Conservation (phyloP, 2,797 vertebrate species). For the Megaceryle alcyon region DNA sequence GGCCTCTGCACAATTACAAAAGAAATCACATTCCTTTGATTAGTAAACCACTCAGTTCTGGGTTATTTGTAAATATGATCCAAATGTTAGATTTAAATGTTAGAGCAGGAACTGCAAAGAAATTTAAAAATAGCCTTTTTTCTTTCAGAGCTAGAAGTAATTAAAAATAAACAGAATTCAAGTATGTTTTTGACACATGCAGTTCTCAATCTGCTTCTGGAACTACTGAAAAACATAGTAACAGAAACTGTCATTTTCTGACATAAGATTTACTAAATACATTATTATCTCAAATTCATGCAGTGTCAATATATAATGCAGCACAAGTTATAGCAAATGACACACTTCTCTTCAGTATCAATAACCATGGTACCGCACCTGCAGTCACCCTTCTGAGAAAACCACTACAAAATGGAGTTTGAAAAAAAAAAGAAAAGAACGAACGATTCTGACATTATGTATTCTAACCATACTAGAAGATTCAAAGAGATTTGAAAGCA, state of each 20-base stretch:
- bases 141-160: neutral
- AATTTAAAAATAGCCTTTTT: neutral
- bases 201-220: slow-evolving; percentile 2
- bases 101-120: neutral
- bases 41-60: neutral
- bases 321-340: neutral
- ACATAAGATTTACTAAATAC: neutral
- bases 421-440: neutral
- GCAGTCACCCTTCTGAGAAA: neutral
- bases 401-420: neutral
- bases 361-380: neutral
- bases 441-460: neutral
- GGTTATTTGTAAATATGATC: neutral
- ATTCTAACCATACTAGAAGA: neutral
- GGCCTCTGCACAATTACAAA: neutral
- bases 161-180: slow-evolving; percentile 14
- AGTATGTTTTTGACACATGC: neutral
- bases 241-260: neutral
- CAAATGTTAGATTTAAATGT: neutral
- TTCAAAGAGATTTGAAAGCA: neutral
- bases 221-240: neutral
- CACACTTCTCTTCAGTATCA: neutral
- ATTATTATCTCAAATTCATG: neutral
- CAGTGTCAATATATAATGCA: neutral
- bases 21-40: neutral